Evolutionary conservation across 2,888 invertebrate genomes (phyloP).

Genomic region (Thereva unica): DNA sequence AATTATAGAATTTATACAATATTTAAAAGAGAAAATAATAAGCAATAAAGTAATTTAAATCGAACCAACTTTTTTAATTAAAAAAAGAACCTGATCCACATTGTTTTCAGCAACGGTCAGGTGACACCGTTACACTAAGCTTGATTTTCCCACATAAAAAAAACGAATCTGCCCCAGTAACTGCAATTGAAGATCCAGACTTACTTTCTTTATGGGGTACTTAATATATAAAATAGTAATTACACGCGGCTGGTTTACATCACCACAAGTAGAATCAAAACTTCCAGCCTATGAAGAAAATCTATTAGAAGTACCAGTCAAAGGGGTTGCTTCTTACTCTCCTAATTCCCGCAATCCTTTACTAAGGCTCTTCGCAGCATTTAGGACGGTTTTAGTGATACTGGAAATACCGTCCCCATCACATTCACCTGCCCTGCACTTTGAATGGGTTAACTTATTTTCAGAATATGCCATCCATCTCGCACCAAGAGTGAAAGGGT

Average conservation of each 20-base stretch:
- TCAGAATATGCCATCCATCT: constrained; percentile 87
- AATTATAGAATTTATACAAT: too few species aligned
- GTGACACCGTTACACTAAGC: too few species aligned
- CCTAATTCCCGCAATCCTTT: constrained; percentile 88
- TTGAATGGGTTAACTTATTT: constrained; percentile 76
- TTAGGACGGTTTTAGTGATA: constrained; percentile 90
- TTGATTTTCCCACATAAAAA: too few species aligned
- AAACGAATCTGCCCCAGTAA: constrained; percentile 67
- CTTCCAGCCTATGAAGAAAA: constrained; percentile 58
- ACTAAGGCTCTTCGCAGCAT: constrained; percentile 91
- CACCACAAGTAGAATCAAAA: constrained; percentile 59
- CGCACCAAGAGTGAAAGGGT: constrained; percentile 86
- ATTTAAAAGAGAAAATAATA: too few species aligned
- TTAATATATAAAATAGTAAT: constrained; percentile 86
- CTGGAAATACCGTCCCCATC: constrained; percentile 85
- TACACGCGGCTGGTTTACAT: constrained; percentile 81
- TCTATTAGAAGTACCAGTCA: constrained; percentile 69
- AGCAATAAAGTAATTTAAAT: too few species aligned
- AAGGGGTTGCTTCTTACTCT: constrained; percentile 87
- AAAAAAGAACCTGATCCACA: too few species aligned
- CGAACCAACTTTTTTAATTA: too few species aligned
- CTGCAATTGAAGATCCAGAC: constrained; percentile 52
- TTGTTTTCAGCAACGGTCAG: too few species aligned
- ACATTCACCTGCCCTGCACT: constrained; percentile 81
- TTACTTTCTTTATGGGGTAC: constrained; percentile 56